Base-by-base conservation (phyloP, 2,888 invertebrate genomes). In the Hypercompe scribonia region DNA sequence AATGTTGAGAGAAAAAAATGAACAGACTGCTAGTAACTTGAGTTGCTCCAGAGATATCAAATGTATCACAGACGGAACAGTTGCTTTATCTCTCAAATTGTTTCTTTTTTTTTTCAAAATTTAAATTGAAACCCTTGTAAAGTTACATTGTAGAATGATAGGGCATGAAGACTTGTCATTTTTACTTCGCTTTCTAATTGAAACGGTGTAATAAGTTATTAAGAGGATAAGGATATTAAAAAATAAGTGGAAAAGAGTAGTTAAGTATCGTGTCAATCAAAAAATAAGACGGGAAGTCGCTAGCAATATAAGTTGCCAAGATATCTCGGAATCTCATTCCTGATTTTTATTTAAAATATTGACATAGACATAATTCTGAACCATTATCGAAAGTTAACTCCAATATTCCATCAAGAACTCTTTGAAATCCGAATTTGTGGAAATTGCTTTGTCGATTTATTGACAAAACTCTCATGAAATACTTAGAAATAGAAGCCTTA, bases 11-110 rank as follows among this genome's bases (percentile, higher is more conserved):
- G 75, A 63, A 76, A 82, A 78, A 84, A 82, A 78, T 75, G 69
- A 74, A 78, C 78, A 70, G 64, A 64, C 75, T 75, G 74, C 68
- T 67, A 72, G 81, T 78, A 84, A 83, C 82, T 75, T 61, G 71
- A 83, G 66, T 68, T 36, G 46, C 31, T 61, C 65, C 68, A 50
- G 63, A 34, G 70, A 70, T 71, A 82, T 82, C 76, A 72, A 74
- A 76, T 77, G 77, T 77, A 75, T 58, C 71, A 75, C 71, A 71
- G 80, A 75, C 73, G 75, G 58, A 72, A 71, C 72, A 69, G 72
- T 73, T 74, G 74, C 70, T 28, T 77, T 68, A 39, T 63, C 65
- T 66, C 65, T 21, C 28, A 31, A 69, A 42, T 70, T 68, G 65
- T 10, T 46, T 68, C n/a, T n/a, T n/a, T 46, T 65, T 65, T 24